These are phyloP conservation scores for Drosophila incognita DNA, from an alignment of 2,888 invertebrate species.

Conservation along the genomic window DNA sequence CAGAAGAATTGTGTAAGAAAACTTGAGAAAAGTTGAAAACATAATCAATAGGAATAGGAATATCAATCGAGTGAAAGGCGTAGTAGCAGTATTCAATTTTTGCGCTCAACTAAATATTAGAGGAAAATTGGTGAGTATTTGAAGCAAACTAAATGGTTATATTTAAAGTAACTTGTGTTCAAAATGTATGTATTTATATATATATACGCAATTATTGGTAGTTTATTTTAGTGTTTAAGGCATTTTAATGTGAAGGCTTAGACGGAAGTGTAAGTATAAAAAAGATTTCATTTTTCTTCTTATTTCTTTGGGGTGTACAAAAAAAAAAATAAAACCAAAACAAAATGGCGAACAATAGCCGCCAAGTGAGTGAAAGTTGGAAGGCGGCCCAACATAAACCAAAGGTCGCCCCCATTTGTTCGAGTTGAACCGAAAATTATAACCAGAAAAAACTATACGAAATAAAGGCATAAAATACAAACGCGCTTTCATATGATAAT, in stretches of 20 bases:
- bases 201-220: slow-evolving; percentile 27
- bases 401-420: slow-evolving; percentile 22
- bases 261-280: slow-evolving; percentile 13
- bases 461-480: slow-evolving; percentile 48
- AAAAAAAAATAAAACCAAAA: background rate
- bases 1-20: slow-evolving; percentile 48
- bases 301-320: slow-evolving; percentile 6
- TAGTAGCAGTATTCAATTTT: slow-evolving; percentile 15
- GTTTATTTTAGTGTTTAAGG: slow-evolving; percentile 25
- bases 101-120: slow-evolving; percentile 37
- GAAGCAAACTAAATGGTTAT: slow-evolving; percentile 39
- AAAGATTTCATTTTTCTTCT: slow-evolving; percentile 6
- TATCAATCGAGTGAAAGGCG: slow-evolving; percentile 38
- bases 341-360: slow-evolving; percentile 36
- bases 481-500: slow-evolving; percentile 49
- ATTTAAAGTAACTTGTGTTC: slow-evolving; percentile 42
- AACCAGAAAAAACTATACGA: slow-evolving; percentile 6
- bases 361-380: slow-evolving; percentile 21
- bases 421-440: slow-evolving; percentile 11
- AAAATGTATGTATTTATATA: slow-evolving; percentile 33
- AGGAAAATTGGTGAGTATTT: slow-evolving; percentile 37
- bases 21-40: slow-evolving; percentile 25
- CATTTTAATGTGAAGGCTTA: slow-evolving; percentile 21
- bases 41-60: slow-evolving; percentile 26
- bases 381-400: slow-evolving; percentile 8